phyloP scores from a whole-genome alignment of 2,797 vertebrate genomes.

The Australoheros facetus region DNA sequence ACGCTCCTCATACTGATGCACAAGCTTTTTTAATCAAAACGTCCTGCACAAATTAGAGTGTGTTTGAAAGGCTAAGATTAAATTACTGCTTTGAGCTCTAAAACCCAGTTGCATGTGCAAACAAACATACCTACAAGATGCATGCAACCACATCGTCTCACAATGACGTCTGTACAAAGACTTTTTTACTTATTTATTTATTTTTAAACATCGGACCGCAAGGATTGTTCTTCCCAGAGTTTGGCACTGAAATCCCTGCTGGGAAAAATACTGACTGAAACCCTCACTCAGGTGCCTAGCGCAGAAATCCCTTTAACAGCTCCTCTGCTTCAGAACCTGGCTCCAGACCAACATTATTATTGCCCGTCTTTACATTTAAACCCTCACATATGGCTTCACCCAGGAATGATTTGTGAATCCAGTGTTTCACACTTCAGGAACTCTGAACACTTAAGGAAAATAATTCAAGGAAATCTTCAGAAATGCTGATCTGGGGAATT shows the following conservation, averaged over 20 bases:
- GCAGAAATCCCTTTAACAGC: slow-evolving; percentile 39
- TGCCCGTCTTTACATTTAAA: slow-evolving; percentile 28
- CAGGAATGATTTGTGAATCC: slow-evolving; percentile 48
- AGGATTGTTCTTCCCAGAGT: not conserved
- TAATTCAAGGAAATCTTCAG: slow-evolving; percentile 42
- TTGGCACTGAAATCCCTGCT: slow-evolving; percentile 18
- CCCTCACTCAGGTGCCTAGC: slow-evolving; percentile 22
- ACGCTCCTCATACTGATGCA: slow-evolving; percentile 43
- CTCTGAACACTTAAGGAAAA: slow-evolving; percentile 24
- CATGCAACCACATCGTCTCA: not conserved
- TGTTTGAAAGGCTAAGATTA: slow-evolving; percentile 61
- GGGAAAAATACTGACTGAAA: slow-evolving; percentile 18
- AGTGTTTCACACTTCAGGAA: slow-evolving; percentile 42
- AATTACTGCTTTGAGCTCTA: slow-evolving; percentile 66
- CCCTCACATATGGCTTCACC: slow-evolving; percentile 40
- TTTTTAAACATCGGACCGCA: not conserved
- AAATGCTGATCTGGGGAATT: slow-evolving; percentile 52
- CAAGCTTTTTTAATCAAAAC: slow-evolving; percentile 69
- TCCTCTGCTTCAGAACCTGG: slow-evolving; percentile 28
- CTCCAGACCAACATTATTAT: slow-evolving; percentile 43
- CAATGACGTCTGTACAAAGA: not conserved
- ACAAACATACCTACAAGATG: slow-evolving; percentile 13
- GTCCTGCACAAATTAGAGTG: slow-evolving; percentile 46
- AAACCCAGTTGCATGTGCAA: slow-evolving; percentile 43
- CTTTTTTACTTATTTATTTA: not conserved